Conservation (phyloP, 2,888 invertebrate genomes). For the Philereme vetulata region DNA sequence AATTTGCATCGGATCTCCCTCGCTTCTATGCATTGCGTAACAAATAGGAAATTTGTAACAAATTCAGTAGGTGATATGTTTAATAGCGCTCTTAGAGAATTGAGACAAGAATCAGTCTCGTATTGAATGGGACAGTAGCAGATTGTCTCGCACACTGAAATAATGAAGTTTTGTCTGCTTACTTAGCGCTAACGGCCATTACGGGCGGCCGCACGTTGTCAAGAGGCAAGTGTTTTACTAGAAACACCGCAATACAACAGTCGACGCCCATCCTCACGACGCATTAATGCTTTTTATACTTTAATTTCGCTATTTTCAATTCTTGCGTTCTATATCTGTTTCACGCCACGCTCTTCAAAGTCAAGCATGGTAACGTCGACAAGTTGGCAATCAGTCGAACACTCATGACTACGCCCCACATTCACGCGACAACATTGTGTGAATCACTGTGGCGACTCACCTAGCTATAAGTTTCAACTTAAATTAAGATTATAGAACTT, state of each 20-base stretch:
- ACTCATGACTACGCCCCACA: constrained; percentile 52
- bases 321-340: constrained; percentile 63
- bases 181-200: constrained; percentile 82
- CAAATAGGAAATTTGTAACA: constrained; percentile 13
- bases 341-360: constrained; percentile 53
- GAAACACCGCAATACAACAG: constrained; percentile 73
- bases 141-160: constrained; percentile 38
- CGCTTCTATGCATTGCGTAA: constrained; percentile 40
- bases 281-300: constrained; percentile 83
- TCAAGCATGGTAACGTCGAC: constrained; percentile 61
- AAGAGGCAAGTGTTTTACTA: constrained; percentile 85
- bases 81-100: constrained; percentile 7
- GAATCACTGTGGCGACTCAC: constrained; percentile 53
- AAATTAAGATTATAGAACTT: constrained; percentile 64
- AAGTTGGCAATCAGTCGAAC: constrained; percentile 52
- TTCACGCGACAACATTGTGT: constrained; percentile 59
- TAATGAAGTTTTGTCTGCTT: constrained; percentile 74
- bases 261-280: constrained; percentile 80
- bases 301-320: constrained; percentile 73
- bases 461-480: constrained; percentile 57
- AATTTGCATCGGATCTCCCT: constrained; percentile 38
- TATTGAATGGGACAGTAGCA: constrained; percentile 11
- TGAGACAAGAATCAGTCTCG: constrained; percentile 2
- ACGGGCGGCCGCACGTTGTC: constrained; percentile 82
- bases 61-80: constrained; percentile 1